Conservation (phyloP, 1,140 invertebrate species). For the Trichonephila clavata region DNA sequence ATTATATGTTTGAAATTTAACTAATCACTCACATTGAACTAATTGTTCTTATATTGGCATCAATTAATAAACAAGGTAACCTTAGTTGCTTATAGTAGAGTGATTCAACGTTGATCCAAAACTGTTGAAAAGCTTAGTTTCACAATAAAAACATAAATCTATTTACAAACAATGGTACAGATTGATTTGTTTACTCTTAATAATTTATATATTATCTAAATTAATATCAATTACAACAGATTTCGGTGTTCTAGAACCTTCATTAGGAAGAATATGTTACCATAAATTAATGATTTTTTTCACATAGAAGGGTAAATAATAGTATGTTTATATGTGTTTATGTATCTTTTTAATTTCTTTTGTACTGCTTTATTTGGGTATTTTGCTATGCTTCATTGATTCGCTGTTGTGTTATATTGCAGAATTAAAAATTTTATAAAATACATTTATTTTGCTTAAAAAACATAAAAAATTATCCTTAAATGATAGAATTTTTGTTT, state of each 20-base stretch:
- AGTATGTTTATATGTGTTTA: neutral
- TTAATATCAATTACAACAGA: constrained; percentile 32
- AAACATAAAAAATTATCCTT: neutral
- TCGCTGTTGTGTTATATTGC: constrained; percentile 1
- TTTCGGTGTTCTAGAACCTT: constrained; percentile 11
- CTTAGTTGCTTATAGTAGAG: neutral
- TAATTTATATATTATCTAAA: constrained; percentile 48
- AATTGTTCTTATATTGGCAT: constrained; percentile 75
- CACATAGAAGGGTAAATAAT: no score
- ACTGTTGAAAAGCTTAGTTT: neutral
- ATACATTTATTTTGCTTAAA: neutral
- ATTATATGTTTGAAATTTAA: constrained; percentile 44
- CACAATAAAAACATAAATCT: neutral
- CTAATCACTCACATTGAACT: constrained; percentile 73
- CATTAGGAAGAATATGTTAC: neutral
- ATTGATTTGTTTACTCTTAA: constrained; percentile 72
- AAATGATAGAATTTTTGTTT: neutral
- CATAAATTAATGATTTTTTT: neutral
- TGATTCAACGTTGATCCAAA: neutral
- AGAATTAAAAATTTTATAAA: neutral
- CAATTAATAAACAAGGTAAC: constrained; percentile 72
- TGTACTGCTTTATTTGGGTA: constrained; percentile 9
- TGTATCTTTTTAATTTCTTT: constrained; percentile 9
- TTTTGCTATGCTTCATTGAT: constrained; percentile 58
- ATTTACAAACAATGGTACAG: constrained; percentile 12